phyloP scores from a whole-genome alignment of 1,140 invertebrate genomes.

The Drosophila saltans region DNA sequence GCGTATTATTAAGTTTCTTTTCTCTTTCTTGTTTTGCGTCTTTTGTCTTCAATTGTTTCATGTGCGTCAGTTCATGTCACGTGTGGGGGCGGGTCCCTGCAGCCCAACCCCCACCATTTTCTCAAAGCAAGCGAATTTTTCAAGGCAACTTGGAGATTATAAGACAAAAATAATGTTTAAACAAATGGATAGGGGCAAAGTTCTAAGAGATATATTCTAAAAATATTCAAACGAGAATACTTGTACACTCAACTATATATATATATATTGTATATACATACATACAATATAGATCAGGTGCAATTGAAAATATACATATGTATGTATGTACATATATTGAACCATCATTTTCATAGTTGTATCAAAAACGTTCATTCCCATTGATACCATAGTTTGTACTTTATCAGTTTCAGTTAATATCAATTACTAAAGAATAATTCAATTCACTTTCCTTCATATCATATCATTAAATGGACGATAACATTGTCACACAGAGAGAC shows the following conservation, averaged over 20 bases:
- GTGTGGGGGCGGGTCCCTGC: constrained; percentile 42
- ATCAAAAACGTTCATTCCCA: background rate
- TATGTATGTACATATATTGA: background rate
- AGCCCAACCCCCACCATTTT: background rate
- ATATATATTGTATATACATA: background rate
- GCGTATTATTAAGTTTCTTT: constrained; percentile 3
- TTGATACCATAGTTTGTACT: background rate
- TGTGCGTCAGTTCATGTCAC: constrained; percentile 58
- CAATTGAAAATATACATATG: background rate
- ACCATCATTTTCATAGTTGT: background rate
- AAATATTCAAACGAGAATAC: constrained; percentile 25
- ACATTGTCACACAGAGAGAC: background rate
- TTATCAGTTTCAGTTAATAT: constrained; percentile 10
- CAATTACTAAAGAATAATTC: constrained; percentile 17
- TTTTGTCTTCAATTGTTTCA: constrained; percentile 44
- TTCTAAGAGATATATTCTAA: constrained; percentile 37
- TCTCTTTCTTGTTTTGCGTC: background rate
- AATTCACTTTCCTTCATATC: constrained; percentile 10
- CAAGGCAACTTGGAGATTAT: constrained; percentile 56
- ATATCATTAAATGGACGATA: constrained; percentile 8
- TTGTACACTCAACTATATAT: background rate
- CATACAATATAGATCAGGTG: background rate
- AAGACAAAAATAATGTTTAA: constrained; percentile 45
- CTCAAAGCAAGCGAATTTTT: constrained; percentile 23
- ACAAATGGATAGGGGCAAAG: constrained; percentile 25